Percentiles rank a stretch among this genome's conserved stretches.
Conservation (phyloP, 2,113 vertebrate genomes). For the Saccopteryx leptura region DNA sequence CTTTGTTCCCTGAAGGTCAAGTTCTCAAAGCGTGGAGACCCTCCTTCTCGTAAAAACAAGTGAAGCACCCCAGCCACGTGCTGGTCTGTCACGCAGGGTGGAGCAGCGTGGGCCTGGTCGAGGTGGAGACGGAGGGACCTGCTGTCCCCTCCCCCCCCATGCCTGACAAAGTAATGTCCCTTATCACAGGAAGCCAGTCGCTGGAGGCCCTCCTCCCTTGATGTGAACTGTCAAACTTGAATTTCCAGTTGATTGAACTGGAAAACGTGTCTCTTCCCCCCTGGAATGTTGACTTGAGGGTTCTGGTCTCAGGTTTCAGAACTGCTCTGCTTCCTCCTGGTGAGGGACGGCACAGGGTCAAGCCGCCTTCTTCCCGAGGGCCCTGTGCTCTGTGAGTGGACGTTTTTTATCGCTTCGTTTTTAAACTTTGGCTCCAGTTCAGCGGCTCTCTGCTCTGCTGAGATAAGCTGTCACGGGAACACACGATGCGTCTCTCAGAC, state of each 20-base stretch:
- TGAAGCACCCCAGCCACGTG: fast-evolving
- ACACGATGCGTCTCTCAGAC: fast-evolving
- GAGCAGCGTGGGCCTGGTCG: background rate
- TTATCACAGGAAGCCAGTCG: background rate
- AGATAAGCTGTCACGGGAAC: fast-evolving
- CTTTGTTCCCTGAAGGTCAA: fast-evolving
- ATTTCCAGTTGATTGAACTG: constrained; percentile 52
- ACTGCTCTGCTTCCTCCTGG: background rate
- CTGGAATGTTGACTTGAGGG: background rate
- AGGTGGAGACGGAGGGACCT: background rate
- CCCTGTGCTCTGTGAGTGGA: background rate
- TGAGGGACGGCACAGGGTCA: background rate
- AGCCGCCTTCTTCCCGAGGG: fast-evolving
- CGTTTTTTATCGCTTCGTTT: background rate
- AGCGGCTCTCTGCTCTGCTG: too few species aligned
- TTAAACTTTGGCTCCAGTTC: background rate
- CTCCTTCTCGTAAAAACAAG: fast-evolving
- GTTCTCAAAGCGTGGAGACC: background rate
- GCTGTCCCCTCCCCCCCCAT: background rate
- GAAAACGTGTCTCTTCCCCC: background rate
- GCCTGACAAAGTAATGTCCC: background rate
- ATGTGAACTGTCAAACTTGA: background rate
- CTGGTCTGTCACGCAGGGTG: fast-evolving
- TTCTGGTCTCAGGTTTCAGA: constrained; percentile 19
- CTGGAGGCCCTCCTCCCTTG: background rate